These are phyloP conservation scores for Macropis europaea DNA, from an alignment of 2,888 invertebrate species.

Conservation along the genomic window DNA sequence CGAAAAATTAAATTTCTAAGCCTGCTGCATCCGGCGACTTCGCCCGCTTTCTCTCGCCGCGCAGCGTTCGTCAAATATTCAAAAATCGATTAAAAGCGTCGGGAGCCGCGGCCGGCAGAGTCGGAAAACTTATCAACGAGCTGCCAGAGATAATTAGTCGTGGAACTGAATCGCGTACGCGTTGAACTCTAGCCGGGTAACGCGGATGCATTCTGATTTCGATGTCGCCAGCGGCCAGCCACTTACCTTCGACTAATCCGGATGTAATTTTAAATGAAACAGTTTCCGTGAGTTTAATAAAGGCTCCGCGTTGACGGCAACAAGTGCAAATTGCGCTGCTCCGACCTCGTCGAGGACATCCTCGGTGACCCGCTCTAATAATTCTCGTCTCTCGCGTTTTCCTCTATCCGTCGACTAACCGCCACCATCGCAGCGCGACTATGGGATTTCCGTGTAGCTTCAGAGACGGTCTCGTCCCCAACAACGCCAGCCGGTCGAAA, in stretches of 20 bases:
- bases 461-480: slow-evolving; percentile 15
- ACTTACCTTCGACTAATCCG: slow-evolving; percentile 46
- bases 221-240: slow-evolving; percentile 19
- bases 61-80: too few relatives aligned
- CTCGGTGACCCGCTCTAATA: slow-evolving; percentile 32
- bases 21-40: too few relatives aligned
- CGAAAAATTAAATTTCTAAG: too few relatives aligned
- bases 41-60: too few relatives aligned
- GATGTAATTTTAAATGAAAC: slow-evolving; percentile 60
- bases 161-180: slow-evolving; percentile 16
- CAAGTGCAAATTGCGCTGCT: slow-evolving; percentile 61
- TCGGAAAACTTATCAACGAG: background rate
- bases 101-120: background rate
- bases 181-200: background rate
- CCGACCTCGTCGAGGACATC: slow-evolving; percentile 15
- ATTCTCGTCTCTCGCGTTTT: slow-evolving; percentile 33
- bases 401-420: slow-evolving; percentile 23
- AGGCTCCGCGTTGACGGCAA: slow-evolving; percentile 56
- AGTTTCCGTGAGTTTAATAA: slow-evolving; percentile 64
- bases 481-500: background rate
- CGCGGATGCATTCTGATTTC: slow-evolving; percentile 23
- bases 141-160: slow-evolving; percentile 31
- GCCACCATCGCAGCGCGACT: slow-evolving; percentile 19
- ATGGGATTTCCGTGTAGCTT: slow-evolving; percentile 58
- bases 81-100: too few relatives aligned